A percentile compares a stretch with the other conserved stretches of the same genome.
Conservation (phyloP, 2,797 vertebrate species). For the Rhyacichthys aspro region DNA sequence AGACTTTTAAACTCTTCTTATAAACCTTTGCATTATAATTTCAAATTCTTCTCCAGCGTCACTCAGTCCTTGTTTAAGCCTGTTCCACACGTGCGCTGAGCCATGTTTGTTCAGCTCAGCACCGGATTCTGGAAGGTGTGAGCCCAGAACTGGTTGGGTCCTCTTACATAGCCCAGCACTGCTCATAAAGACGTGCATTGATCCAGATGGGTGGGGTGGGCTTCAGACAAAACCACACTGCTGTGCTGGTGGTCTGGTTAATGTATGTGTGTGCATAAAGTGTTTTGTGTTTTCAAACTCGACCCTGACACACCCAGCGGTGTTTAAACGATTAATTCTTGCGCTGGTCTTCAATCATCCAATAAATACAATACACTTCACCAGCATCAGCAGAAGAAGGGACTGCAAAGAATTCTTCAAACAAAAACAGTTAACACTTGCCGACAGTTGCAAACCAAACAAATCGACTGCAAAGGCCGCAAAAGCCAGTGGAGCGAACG, state of each 20-base stretch:
- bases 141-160: slow-evolving; percentile 71
- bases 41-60: background rate
- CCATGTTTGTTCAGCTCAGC: slow-evolving; percentile 63
- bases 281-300: slow-evolving; percentile 44
- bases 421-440: background rate
- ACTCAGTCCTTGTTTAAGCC: slow-evolving; percentile 6
- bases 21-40: background rate
- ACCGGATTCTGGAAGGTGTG: slow-evolving; percentile 67
- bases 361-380: slow-evolving; percentile 25
- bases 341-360: slow-evolving; percentile 44
- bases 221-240: slow-evolving; percentile 60
- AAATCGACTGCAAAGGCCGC: too few species aligned
- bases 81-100: slow-evolving; percentile 24
- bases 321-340: slow-evolving; percentile 26
- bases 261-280: slow-evolving; percentile 39
- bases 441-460: too few species aligned
- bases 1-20: background rate
- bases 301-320: slow-evolving; percentile 41
- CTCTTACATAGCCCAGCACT: slow-evolving; percentile 69
- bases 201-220: slow-evolving; percentile 73
- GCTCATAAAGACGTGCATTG: slow-evolving; percentile 76
- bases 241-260: slow-evolving; percentile 66
- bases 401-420: background rate
- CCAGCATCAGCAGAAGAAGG: background rate
- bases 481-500: too few species aligned